phyloP scores from a whole-genome alignment of 2,797 vertebrate species.

The Apogon hyalosoma region DNA sequence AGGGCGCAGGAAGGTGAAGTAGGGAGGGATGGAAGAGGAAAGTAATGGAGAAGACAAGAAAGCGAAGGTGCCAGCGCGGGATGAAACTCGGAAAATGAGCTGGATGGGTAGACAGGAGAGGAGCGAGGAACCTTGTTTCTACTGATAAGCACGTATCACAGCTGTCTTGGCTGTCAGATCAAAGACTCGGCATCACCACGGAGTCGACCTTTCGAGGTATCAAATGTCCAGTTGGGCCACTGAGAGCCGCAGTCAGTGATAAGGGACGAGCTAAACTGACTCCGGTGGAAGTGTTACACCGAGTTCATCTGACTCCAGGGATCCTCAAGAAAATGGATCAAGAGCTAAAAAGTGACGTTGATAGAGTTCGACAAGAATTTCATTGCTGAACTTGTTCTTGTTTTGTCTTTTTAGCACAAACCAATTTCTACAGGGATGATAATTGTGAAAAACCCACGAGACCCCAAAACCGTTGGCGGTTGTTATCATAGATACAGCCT shows the following conservation, averaged over 20 bases:
- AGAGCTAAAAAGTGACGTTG: slow-evolving; percentile 21
- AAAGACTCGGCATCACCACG: slow-evolving; percentile 57
- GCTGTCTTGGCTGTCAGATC: slow-evolving; percentile 70
- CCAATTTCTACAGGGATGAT: background rate
- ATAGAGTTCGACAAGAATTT: slow-evolving; percentile 13
- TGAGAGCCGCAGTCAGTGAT: slow-evolving; percentile 55
- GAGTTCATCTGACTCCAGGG: slow-evolving; percentile 51
- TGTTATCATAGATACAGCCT: background rate
- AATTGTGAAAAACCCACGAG: background rate
- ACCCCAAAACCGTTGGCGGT: background rate
- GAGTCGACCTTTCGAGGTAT: slow-evolving; percentile 57
- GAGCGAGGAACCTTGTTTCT: slow-evolving; percentile 61
- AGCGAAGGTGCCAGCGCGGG: slow-evolving; percentile 26
- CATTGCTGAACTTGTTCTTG: slow-evolving; percentile 5
- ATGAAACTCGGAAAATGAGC: slow-evolving; percentile 55
- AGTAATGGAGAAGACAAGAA: slow-evolving; percentile 20
- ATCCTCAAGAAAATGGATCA: slow-evolving; percentile 28
- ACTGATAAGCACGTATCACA: slow-evolving; percentile 69
- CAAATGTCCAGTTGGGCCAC: slow-evolving; percentile 46
- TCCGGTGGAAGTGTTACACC: slow-evolving; percentile 29
- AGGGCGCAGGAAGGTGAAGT: slow-evolving; percentile 53
- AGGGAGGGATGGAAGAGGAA: slow-evolving; percentile 16
- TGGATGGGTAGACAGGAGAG: slow-evolving; percentile 37
- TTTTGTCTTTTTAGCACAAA: slow-evolving; percentile 7
- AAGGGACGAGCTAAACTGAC: slow-evolving; percentile 49